Evolutionary conservation across 2,797 vertebrate genomes (phyloP).

Genomic region (Epinephelus awoara): DNA sequence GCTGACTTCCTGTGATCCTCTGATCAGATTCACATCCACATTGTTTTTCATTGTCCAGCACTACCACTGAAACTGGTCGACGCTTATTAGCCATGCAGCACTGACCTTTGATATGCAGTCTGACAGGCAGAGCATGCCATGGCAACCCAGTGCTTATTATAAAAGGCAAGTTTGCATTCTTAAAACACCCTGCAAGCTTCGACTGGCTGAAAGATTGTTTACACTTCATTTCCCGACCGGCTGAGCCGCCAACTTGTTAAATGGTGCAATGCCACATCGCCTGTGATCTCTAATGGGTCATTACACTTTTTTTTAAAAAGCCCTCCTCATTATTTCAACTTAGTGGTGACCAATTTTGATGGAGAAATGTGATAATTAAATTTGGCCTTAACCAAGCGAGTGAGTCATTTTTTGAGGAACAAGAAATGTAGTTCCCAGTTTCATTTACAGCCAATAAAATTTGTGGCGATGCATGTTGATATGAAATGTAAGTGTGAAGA

Average conservation of each 20-base stretch:
- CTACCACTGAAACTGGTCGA: background rate
- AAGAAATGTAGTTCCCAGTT: background rate
- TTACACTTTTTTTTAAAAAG: conserved; percentile 32
- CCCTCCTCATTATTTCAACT: conserved; percentile 1
- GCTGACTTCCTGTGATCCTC: background rate
- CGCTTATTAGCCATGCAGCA: background rate
- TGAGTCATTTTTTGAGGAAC: background rate
- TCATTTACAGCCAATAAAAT: too few species aligned
- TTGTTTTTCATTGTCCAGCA: background rate
- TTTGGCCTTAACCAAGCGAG: background rate
- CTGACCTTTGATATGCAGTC: conserved; percentile 23
- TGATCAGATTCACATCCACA: background rate
- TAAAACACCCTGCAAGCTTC: conserved; percentile 12
- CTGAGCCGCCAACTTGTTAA: conserved; percentile 31
- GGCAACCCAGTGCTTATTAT: conserved; percentile 38
- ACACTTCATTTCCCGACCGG: conserved; percentile 17
- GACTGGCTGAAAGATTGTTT: conserved; percentile 32
- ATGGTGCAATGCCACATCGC: conserved; percentile 20
- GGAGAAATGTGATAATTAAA: conserved; percentile 12
- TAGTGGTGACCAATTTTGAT: conserved; percentile 8
- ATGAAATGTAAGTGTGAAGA: background rate
- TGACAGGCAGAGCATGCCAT: conserved; percentile 43
- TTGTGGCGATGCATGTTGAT: background rate
- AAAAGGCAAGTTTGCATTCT: conserved; percentile 40
- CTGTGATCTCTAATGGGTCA: conserved; percentile 28